Base-by-base conservation (phyloP, 2,797 vertebrate species). In the Macroramphosus scolopax region DNA sequence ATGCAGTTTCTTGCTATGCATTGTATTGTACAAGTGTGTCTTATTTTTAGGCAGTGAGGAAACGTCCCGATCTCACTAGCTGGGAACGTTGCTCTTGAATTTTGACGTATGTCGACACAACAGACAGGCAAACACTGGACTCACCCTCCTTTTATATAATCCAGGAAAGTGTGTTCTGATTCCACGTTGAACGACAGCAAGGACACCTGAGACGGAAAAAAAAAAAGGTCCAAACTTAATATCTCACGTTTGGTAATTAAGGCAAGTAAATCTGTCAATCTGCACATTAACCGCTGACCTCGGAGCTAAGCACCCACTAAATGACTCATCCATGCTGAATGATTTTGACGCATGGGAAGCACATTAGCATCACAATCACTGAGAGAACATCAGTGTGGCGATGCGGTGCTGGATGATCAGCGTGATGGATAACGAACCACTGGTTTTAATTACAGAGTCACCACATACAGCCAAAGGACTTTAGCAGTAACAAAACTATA, bases 101-200 rank as follows among this genome's bases (percentile, higher is more conserved):
- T 3, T 22, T 22, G 20, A 22, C 3, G 3, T 22, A 22, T 22
- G 20, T 3, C 4, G 17, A 51, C 8, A 51, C 15, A 29, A 57
- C 9, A 28, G 20, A 14, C 10, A 25, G 8, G 38, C 32, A 39
- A 43, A 56, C 38, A 16, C 2, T 38, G 14, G 36, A 85, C 95
- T 93, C 86, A 97, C 95, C 95, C 95, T 86, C 93, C 95, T 87
- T 93, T 95, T 81, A 98, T 98, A 88, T 98, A 98, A 79, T 98
- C 95, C 42, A 98, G 89, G 86, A 98, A 98, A 0, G 95, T 97
- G 81, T 93, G 90, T 49, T 97, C 95, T 0, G 95, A 93, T 77
- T 98, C 95, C 77, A 96, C 94, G 0, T 67, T 87, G 22, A 97
- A 96, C 17, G 95, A 95, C 61, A 96, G 85, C 85, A 97, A 77